phyloP scores from a whole-genome alignment of 2,113 vertebrate species.

The Colaptes auratus region DNA sequence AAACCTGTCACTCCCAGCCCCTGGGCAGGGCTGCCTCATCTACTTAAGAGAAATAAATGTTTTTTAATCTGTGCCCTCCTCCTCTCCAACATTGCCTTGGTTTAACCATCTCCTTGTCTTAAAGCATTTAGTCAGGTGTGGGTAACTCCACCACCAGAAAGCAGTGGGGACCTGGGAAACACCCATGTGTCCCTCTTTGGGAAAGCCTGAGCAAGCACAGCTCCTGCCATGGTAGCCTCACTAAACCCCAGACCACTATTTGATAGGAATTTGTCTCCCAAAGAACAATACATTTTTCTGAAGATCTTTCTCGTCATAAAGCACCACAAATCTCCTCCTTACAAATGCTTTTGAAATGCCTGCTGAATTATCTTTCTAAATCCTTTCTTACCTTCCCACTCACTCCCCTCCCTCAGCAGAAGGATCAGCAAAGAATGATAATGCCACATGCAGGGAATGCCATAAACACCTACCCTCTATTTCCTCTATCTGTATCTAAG shows the following conservation, averaged over 20 bases:
- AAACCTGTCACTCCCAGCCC: background rate
- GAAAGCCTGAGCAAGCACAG: background rate
- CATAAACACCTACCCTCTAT: background rate
- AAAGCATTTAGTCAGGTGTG: background rate
- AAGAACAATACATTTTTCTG: background rate
- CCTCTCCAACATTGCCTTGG: background rate
- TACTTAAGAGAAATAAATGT: background rate
- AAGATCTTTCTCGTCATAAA: background rate
- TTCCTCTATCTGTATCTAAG: slow-evolving; percentile 29
- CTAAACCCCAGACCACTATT: background rate
- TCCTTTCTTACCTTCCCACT: background rate
- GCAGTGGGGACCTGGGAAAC: background rate
- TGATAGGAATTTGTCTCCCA: background rate
- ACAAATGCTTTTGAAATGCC: background rate
- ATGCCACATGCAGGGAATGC: background rate
- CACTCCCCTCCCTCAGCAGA: background rate
- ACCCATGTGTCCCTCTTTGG: background rate
- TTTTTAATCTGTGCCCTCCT: background rate
- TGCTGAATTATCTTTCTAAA: background rate
- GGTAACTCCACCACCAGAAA: background rate
- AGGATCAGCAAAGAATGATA: background rate
- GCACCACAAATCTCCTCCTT: background rate
- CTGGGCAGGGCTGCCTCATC: fast-evolving
- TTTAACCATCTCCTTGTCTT: background rate
- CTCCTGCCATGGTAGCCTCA: fast-evolving